These are phyloP conservation scores for Catocala fraxini DNA, from an alignment of 2,888 invertebrate species.

Conservation along the genomic window DNA sequence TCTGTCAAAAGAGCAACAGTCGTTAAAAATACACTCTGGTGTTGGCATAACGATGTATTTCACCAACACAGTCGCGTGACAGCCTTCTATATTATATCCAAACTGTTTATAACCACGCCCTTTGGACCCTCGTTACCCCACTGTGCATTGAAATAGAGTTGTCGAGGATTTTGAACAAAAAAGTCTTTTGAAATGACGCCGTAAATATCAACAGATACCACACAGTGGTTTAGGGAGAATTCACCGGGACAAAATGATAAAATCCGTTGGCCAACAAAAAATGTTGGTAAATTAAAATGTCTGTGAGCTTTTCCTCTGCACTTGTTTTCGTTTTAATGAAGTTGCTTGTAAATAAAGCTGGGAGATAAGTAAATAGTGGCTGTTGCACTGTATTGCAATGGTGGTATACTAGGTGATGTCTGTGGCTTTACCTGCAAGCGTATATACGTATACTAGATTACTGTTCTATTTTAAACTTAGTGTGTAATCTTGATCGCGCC, in stretches of 20 bases:
- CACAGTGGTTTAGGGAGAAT: conserved; percentile 45
- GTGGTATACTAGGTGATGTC: too few species aligned
- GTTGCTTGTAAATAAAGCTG: conserved; percentile 13
- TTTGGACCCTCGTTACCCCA: conserved; percentile 61
- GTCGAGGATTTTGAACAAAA: conserved; percentile 48
- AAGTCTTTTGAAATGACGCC: conserved; percentile 46
- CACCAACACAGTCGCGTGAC: conserved; percentile 22
- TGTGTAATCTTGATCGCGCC: too few species aligned
- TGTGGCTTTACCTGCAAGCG: too few species aligned
- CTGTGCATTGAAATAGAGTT: conserved; percentile 66
- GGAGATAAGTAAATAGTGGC: not conserved
- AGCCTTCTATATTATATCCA: conserved; percentile 33
- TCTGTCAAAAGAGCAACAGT: conserved; percentile 42
- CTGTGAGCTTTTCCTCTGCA: conserved; percentile 23
- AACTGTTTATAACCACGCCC: conserved; percentile 55
- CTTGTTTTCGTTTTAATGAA: conserved; percentile 38
- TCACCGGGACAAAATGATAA: conserved; percentile 39
- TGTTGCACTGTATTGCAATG: too few species aligned
- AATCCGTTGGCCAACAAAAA: conserved; percentile 28
- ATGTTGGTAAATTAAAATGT: conserved; percentile 40
- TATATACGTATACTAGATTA: too few species aligned
- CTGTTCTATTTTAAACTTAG: too few species aligned
- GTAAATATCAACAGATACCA: conserved; percentile 47
- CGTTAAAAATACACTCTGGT: conserved; percentile 41
- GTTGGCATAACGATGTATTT: conserved; percentile 46